These are phyloP conservation scores for Cynodonichthys magdalenae DNA, from an alignment of 2,797 vertebrate species.

Conservation along the genomic window DNA sequence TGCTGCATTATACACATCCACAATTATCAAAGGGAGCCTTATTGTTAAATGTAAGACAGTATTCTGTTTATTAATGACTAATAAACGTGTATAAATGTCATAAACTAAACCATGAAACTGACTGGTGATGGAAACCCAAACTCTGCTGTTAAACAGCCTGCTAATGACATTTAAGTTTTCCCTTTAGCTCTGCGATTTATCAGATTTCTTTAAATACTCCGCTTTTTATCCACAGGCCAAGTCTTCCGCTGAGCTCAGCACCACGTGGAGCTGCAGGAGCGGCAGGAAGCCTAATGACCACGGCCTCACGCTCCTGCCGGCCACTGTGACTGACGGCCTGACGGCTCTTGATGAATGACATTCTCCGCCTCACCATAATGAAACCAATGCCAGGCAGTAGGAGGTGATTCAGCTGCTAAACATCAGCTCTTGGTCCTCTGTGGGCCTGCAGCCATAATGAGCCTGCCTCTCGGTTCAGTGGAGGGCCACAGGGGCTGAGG, in stretches of 20 bases:
- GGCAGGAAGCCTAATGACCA: slow-evolving; percentile 50
- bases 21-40: too few species aligned
- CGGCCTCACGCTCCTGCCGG: slow-evolving; percentile 37
- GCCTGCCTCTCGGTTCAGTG: slow-evolving; percentile 45
- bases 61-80: too few species aligned
- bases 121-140: neutral
- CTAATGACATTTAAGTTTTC: neutral
- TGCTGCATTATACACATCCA: too few species aligned
- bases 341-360: slow-evolving; percentile 59
- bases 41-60: too few species aligned
- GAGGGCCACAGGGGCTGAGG: slow-evolving; percentile 56
- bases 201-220: slow-evolving; percentile 31
- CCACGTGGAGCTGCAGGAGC: slow-evolving; percentile 29
- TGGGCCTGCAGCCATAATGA: slow-evolving; percentile 49
- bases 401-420: slow-evolving; percentile 59
- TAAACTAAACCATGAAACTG: neutral
- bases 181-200: slow-evolving; percentile 13
- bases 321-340: slow-evolving; percentile 54
- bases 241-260: slow-evolving; percentile 29
- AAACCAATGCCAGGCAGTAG: slow-evolving; percentile 40
- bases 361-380: slow-evolving; percentile 45
- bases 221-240: slow-evolving; percentile 20
- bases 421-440: slow-evolving; percentile 49
- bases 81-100: too few species aligned
- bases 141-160: slow-evolving; percentile 3